A percentile compares a stretch with the other conserved stretches of the same genome.
These are phyloP conservation scores for Diabrotica undecimpunctata DNA, from an alignment of 1,140 invertebrate genomes.

Conservation along the genomic window DNA sequence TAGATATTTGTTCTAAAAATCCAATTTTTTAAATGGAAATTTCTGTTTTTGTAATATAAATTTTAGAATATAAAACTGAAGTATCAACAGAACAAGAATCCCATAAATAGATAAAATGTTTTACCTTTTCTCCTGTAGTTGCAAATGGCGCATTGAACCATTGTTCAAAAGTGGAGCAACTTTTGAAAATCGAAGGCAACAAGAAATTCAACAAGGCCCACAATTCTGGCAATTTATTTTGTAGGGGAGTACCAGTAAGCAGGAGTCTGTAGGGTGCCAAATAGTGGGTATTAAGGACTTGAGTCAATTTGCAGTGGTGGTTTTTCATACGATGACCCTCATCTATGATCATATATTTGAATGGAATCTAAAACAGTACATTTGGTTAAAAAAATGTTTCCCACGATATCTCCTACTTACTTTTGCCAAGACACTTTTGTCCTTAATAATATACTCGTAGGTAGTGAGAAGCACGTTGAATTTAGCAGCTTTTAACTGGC, in stretches of 20 bases:
- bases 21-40: no score
- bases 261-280: conserved; percentile 54
- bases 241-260: conserved; percentile 74
- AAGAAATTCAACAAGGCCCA: conserved; percentile 74
- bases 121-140: conserved; percentile 60
- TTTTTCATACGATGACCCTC: conserved; percentile 99
- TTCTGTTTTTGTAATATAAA: no score
- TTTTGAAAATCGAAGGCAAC: conserved; percentile 64
- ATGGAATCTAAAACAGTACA: conserved; percentile 46
- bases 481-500: conserved; percentile 85
- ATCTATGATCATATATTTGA: conserved; percentile 98
- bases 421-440: conserved; percentile 61
- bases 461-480: conserved; percentile 98
- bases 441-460: conserved; percentile 94
- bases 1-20: no score
- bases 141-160: conserved; percentile 52
- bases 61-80: no score
- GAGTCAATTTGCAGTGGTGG: conserved; percentile 99
- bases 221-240: conserved; percentile 71
- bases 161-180: conserved; percentile 34
- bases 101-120: no score
- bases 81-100: no score
- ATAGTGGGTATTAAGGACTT: conserved; percentile 58
- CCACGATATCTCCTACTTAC: neutral
- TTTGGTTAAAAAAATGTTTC: neutral